These are phyloP conservation scores for Pararge aegeria DNA, from an alignment of 1,140 invertebrate species.

Conservation along the genomic window DNA sequence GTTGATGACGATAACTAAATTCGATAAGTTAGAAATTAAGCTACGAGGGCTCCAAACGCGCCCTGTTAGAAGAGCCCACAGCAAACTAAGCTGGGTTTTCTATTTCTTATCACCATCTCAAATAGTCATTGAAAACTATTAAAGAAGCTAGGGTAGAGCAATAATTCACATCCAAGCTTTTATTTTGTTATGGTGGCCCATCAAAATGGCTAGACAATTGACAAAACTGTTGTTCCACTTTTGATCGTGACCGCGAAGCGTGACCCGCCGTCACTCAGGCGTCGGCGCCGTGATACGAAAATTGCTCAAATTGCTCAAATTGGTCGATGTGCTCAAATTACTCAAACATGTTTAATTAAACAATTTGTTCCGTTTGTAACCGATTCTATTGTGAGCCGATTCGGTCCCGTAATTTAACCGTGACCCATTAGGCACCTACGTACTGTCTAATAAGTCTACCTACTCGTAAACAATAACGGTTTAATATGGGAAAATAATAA, in stretches of 20 bases:
- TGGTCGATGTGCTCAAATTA: slow-evolving; percentile 43
- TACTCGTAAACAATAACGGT: no score
- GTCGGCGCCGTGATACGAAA: slow-evolving; percentile 47
- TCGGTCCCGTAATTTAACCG: slow-evolving; percentile 27
- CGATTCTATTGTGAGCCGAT: slow-evolving; percentile 40
- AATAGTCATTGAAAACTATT: no score
- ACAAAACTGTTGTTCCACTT: not conserved
- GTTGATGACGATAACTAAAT: no score
- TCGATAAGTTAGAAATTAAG: no score
- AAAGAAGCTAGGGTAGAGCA: no score
- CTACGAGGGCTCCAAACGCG: no score
- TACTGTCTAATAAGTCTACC: not conserved
- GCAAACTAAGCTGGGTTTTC: no score
- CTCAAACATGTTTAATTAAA: slow-evolving; percentile 52
- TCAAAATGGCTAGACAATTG: not conserved
- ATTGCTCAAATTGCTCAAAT: slow-evolving; percentile 46
- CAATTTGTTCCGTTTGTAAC: slow-evolving; percentile 49
- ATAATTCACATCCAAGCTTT: no score
- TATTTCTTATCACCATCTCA: no score
- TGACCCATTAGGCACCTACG: not conserved
- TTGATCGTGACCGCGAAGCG: slow-evolving; percentile 36
- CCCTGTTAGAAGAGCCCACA: no score
- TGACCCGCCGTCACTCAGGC: slow-evolving; percentile 45
- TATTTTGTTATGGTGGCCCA: no score
- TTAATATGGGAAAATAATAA: no score